phyloP scores from a whole-genome alignment of 35 echinoderm and acorn worm genomes.

The Acanthaster planci region DNA sequence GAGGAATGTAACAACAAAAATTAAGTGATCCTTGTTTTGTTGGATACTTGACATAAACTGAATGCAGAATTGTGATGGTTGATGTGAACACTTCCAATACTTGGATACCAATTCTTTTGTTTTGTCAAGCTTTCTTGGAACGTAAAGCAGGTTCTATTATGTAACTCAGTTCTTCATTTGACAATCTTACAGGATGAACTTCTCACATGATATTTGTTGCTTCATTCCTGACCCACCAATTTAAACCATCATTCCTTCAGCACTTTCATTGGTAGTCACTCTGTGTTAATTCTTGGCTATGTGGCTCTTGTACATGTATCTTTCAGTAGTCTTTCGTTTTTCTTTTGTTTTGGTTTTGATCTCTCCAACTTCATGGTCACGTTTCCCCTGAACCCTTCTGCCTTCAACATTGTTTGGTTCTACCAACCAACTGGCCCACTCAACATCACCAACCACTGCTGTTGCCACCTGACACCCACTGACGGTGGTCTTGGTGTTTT shows the following conservation, averaged over 20 bases:
- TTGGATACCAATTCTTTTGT: too few relatives aligned
- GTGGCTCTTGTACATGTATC: neutral
- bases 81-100: too few relatives aligned
- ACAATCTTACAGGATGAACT: too few relatives aligned
- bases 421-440: neutral
- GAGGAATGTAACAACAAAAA: neutral
- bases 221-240: neutral
- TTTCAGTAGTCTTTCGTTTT: conserved; percentile 4
- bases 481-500: conserved; percentile 1
- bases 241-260: conserved; percentile 22
- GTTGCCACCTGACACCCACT: neutral
- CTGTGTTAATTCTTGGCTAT: neutral
- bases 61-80: too few relatives aligned
- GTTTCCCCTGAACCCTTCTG: neutral
- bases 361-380: conserved; percentile 32
- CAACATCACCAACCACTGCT: neutral
- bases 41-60: too few relatives aligned
- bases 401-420: neutral
- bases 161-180: too few relatives aligned
- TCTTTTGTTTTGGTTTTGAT: conserved; percentile 18
- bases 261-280: conserved; percentile 26
- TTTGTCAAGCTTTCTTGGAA: too few relatives aligned
- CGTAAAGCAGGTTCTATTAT: too few relatives aligned
- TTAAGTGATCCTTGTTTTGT: too few relatives aligned
- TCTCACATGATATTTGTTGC: neutral